Conservation (phyloP, 2,797 vertebrate genomes). For the Allochrocebus solatus region DNA sequence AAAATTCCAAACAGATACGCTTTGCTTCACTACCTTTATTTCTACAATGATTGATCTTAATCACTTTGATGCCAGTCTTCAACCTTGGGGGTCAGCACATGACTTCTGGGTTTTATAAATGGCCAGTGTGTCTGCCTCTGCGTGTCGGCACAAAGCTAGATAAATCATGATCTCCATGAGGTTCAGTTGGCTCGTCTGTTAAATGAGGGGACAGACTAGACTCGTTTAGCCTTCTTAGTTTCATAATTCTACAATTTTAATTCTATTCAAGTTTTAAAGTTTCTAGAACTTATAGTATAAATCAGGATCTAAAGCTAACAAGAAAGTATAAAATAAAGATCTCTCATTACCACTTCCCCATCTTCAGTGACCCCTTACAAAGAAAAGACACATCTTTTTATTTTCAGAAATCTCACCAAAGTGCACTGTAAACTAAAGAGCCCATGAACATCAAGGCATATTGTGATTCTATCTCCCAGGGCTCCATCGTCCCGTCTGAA, state of each 20-base stretch:
- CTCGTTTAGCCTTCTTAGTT: fast-evolving
- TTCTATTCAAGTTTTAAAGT: not conserved
- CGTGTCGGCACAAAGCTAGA: not conserved
- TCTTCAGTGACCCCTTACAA: not conserved
- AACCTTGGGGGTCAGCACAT: not conserved
- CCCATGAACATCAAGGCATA: not conserved
- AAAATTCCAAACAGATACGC: not conserved
- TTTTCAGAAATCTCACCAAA: not conserved
- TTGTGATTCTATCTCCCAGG: not conserved
- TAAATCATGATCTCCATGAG: fast-evolving
- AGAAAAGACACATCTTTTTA: not conserved
- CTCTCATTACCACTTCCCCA: not conserved
- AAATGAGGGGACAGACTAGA: too few relatives aligned
- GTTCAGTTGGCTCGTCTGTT: fast-evolving
- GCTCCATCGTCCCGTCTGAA: not conserved
- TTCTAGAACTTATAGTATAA: not conserved
- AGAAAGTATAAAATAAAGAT: not conserved
- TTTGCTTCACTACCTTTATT: too few relatives aligned
- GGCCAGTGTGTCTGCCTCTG: fast-evolving
- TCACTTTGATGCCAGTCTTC: not conserved
- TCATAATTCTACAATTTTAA: not conserved
- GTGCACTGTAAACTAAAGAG: not conserved
- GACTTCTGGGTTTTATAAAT: not conserved
- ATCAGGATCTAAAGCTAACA: not conserved
- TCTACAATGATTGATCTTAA: not conserved